phyloP scores from a whole-genome alignment of 2,888 invertebrate species.

The Zelleria hepariella region DNA sequence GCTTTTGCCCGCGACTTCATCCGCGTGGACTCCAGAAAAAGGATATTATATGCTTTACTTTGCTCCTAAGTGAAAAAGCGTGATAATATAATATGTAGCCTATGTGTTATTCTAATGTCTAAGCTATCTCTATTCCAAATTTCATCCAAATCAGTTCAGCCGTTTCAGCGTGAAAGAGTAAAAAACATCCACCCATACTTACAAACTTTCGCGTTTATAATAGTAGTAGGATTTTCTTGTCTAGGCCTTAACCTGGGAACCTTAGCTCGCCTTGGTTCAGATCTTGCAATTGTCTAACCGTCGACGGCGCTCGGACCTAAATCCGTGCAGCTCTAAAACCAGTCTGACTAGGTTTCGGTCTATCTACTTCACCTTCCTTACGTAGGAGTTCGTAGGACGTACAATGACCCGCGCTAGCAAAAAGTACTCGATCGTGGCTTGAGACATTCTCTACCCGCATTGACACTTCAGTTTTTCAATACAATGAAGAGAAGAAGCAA shows the following conservation, averaged over 20 bases:
- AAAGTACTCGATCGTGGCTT: not conserved
- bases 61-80: too few species aligned
- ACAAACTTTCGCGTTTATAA: not conserved
- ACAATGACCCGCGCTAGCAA: not conserved
- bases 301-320: not conserved
- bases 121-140: too few species aligned
- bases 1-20: too few species aligned
- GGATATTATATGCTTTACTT: too few species aligned
- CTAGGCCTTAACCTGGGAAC: slow-evolving; percentile 4
- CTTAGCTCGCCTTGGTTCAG: not conserved
- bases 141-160: too few species aligned
- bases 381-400: not conserved
- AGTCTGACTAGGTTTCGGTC: not conserved
- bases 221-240: not conserved
- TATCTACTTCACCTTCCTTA: not conserved
- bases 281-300: slow-evolving; percentile 1
- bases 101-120: too few species aligned
- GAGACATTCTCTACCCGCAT: not conserved
- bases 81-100: too few species aligned
- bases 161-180: too few species aligned
- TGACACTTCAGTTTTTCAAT: too few species aligned
- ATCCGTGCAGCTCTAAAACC: not conserved
- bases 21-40: too few species aligned
- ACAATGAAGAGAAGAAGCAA: too few species aligned
- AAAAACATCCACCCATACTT: not conserved